Evolutionary conservation across 2,113 vertebrate species (phyloP).

Genomic region (Protobothrops mucrosquamatus): DNA sequence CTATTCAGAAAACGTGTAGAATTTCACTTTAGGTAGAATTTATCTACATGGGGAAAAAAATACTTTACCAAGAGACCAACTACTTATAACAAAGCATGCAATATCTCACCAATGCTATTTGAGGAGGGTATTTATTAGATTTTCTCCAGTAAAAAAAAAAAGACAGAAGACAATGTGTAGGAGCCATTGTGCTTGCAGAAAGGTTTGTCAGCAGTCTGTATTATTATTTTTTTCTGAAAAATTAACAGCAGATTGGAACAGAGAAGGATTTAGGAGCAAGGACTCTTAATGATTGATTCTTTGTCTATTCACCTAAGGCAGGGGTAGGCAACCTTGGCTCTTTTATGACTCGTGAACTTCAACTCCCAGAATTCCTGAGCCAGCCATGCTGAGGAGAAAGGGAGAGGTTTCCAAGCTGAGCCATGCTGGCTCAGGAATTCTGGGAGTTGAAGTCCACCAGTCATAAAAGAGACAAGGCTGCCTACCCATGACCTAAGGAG

Average conservation of each 20-base stretch:
- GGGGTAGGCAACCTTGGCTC: too few relatives aligned
- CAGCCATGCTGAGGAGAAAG: too few relatives aligned
- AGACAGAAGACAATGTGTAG: conserved; percentile 52
- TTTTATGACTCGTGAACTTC: too few relatives aligned
- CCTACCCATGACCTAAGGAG: background rate
- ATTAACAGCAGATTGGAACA: conserved; percentile 34
- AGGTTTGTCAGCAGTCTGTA: conserved; percentile 53
- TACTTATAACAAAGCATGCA: background rate
- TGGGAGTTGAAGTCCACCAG: too few relatives aligned
- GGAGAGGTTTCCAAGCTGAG: too few relatives aligned
- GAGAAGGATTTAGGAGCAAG: background rate
- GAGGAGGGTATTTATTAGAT: background rate
- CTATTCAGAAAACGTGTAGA: too few relatives aligned
- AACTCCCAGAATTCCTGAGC: too few relatives aligned
- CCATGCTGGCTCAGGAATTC: too few relatives aligned
- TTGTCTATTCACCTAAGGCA: background rate
- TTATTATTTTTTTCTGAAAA: conserved; percentile 52
- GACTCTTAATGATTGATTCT: background rate
- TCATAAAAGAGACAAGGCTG: too few relatives aligned
- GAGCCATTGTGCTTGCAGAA: conserved; percentile 74
- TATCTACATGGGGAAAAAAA: background rate
- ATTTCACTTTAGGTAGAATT: background rate
- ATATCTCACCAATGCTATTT: background rate
- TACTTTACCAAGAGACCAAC: background rate
- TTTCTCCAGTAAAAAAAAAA: background rate